These are phyloP conservation scores for Lasioglossum vierecki DNA, from an alignment of 2,888 invertebrate species.

Conservation along the genomic window DNA sequence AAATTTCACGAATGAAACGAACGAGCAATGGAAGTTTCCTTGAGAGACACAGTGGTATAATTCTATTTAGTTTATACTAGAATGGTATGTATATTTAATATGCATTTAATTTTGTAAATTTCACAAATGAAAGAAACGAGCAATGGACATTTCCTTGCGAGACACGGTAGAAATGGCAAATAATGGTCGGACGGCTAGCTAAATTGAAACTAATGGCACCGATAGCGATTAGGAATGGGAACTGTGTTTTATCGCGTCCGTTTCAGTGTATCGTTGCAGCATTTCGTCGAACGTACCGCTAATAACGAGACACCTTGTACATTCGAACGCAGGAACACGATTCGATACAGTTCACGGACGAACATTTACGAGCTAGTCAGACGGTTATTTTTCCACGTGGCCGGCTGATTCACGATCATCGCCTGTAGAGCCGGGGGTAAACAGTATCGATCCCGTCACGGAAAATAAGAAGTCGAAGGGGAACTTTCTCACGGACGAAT, in stretches of 20 bases:
- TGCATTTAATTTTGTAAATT: background rate
- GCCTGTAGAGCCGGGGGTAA: constrained; percentile 5
- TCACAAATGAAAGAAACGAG: background rate
- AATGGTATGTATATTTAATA: background rate
- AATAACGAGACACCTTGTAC: background rate
- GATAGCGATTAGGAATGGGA: background rate
- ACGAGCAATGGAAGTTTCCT: too few relatives aligned
- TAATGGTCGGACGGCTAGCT: background rate
- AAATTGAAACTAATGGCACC: background rate
- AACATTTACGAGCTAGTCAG: constrained; percentile 61
- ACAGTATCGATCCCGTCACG: constrained; percentile 20
- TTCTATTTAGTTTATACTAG: too few relatives aligned
- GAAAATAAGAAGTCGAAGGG: constrained; percentile 4
- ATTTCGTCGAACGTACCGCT: background rate
- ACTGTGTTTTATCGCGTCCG: background rate
- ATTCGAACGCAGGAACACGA: constrained; percentile 8
- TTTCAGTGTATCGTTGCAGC: background rate
- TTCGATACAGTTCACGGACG: constrained; percentile 49
- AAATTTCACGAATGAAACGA: background rate
- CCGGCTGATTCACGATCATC: constrained; percentile 54
- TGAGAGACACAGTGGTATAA: too few relatives aligned
- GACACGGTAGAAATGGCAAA: background rate
- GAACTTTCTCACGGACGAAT: background rate
- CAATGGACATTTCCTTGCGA: background rate
- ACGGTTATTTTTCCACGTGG: constrained; percentile 57